phyloP scores from a whole-genome alignment of 2,888 invertebrate species.

The Harpalus rubripes region DNA sequence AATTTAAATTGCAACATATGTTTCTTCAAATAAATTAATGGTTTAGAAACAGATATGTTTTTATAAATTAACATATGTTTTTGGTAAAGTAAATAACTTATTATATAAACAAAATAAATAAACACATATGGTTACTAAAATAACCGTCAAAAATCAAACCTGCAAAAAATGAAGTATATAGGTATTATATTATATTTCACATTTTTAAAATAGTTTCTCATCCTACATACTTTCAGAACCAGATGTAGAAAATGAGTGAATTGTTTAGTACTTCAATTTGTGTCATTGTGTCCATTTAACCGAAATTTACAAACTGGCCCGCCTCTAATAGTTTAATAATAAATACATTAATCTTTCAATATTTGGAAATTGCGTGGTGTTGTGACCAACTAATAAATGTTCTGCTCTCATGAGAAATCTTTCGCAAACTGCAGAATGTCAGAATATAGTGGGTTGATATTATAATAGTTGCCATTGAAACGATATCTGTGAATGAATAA shows the following conservation, averaged over 20 bases:
- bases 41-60: not conserved
- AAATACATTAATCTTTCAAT: slow-evolving; percentile 21
- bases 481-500: not conserved
- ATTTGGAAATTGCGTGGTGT: slow-evolving; percentile 28
- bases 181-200: not conserved
- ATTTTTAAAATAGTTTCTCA: not conserved
- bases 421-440: not conserved
- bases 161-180: not conserved
- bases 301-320: slow-evolving; percentile 11
- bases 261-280: not conserved
- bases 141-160: no score
- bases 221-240: not conserved
- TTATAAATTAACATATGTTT: not conserved
- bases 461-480: slow-evolving; percentile 4
- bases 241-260: not conserved
- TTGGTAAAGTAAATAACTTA: not conserved
- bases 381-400: slow-evolving; percentile 12
- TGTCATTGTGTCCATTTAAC: not conserved
- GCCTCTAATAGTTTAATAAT: not conserved
- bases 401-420: not conserved
- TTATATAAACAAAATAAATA: not conserved
- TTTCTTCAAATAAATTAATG: not conserved
- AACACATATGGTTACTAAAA: no score
- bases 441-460: not conserved
- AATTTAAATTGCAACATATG: not conserved